Evolutionary conservation across 2,797 vertebrate genomes (phyloP), one percentile per base, ranked within the genome.

Genomic region (Sternarchorhynchus goeldii): DNA sequence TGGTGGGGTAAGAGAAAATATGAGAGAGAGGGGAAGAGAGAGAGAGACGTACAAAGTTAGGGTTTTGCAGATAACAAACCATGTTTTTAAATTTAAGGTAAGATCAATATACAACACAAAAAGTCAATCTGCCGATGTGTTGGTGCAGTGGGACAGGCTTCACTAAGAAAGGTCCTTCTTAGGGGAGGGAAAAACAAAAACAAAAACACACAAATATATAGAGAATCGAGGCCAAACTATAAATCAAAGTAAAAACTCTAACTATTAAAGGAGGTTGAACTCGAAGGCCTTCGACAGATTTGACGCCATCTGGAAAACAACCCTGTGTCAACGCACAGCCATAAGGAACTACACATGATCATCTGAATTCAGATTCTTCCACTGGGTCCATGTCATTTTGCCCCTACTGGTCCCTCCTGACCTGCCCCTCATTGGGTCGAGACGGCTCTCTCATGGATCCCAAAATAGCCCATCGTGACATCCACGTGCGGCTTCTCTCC

Each of bases 381-480:
- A 72, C 65, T 50, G 18, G 17, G 56, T 25, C 58, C 83, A 76
- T 56, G 73, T 72, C 75, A 74, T 75, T 81, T 81, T 77, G 53
- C 72, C 77, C 75, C 76, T 73, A 82, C 41, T 1, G 63, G 36
- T 25, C 70, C 75, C 62, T 58, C 56, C 72, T 58, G 29, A 70
- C 73, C 34, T 67, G 75, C 70, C 73, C 21, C 71, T 73, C 34
- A 78, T 29, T 14, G 16, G 69, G 71, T 71, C 75, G 55, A 31
- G 70, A 36, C 57, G 59, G 77, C 78, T 80, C 80, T 82, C 81
- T 73, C 79, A 86, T 76, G 76, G 78, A 64, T 84, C 78, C 73
- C 41, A 81, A 85, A 89, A 88, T 87, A 88, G 82, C 57, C 20
- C 62, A 1, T 50, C 60, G 56, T 79, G 75, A 73, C 66, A 64